Evolutionary conservation across 2,888 invertebrate genomes (phyloP).

Genomic region (Neelides folsomi): DNA sequence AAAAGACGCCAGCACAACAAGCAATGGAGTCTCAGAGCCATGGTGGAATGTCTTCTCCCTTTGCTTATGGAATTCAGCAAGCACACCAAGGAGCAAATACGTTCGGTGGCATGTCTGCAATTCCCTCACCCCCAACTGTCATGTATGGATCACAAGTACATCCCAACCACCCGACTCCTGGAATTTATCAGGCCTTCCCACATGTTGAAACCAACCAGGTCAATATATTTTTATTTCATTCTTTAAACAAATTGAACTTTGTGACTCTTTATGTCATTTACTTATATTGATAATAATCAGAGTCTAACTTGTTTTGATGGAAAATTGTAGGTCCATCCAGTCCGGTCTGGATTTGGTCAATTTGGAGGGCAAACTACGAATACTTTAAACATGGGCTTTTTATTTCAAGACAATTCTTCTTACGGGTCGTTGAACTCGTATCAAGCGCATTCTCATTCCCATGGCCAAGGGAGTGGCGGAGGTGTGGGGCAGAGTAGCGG

Average conservation of each 20-base stretch:
- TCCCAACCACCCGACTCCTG: conserved; percentile 12
- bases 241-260: too few relatives aligned
- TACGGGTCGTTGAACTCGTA: background rate
- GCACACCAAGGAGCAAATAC: conserved; percentile 16
- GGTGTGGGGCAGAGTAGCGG: conserved; percentile 14
- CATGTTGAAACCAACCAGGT: conserved; percentile 2
- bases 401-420: too few relatives aligned
- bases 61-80: conserved; percentile 19
- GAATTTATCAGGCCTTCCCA: conserved; percentile 23
- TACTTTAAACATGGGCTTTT: background rate
- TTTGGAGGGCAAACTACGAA: conserved; percentile 3
- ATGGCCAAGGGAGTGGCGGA: too few relatives aligned
- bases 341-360: conserved; percentile 1
- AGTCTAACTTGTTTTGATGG: too few relatives aligned
- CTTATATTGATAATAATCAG: too few relatives aligned
- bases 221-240: too few relatives aligned
- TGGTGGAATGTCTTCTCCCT: conserved; percentile 20
- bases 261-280: too few relatives aligned
- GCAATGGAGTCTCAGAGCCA: conserved; percentile 21
- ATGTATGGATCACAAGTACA: conserved; percentile 18
- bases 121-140: conserved; percentile 24
- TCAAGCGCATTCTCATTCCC: conserved; percentile 1
- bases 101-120: conserved; percentile 20
- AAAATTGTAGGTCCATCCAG: background rate
- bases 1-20: conserved; percentile 12